Base-by-base conservation (phyloP, 2,888 invertebrate genomes). In the Pseudeuparius sepicola region DNA sequence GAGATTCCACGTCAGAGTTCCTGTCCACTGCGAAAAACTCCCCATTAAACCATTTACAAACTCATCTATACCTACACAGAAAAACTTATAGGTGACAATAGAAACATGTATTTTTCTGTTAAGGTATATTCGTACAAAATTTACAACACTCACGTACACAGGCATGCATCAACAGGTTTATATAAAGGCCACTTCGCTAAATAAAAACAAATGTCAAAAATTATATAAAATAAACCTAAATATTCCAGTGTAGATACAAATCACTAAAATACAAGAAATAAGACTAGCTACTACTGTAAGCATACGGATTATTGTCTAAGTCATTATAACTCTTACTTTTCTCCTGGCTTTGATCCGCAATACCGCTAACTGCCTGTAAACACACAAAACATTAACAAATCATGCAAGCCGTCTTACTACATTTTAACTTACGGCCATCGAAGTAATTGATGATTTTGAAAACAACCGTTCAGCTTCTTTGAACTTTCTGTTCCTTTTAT, bases 401-500 rank as follows among this genome's bases (percentile, higher is more conserved):
- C n/a, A n/a, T n/a, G n/a, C n/a, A n/a, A n/a, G n/a, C n/a, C n/a
- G n/a, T n/a, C n/a, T n/a, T n/a, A n/a, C n/a, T n/a, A n/a, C n/a
- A n/a, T n/a, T 14, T 9, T 14, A 26, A 70, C 76, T 72, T 65
- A 88, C 89, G 42, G 90, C 90, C 78, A 88, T 88, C 10, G 92
- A 93, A 9, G 97, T 97, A 46, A 97, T 96, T 15, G 96, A 97
- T 4, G 97, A 97, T 65, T 94, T 94, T 0, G 93, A 93, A 63
- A 96, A 96, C 6, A 96, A 65, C 54, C 98, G 68, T 61, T 97
- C 97, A 6, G 94, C 93, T 64, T 97, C 94, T 67, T 96, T 93
- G 53, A 94, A 94, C 61, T 96, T 96, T 49, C 94, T 71, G 63
- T 94, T 94, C 34, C 94, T 70, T 65, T 94, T 96, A 58, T 96